Evolutionary conservation across 2,113 vertebrate genomes (phyloP), one percentile per base, ranked within the genome.

Genomic region (Anhinga anhinga): DNA sequence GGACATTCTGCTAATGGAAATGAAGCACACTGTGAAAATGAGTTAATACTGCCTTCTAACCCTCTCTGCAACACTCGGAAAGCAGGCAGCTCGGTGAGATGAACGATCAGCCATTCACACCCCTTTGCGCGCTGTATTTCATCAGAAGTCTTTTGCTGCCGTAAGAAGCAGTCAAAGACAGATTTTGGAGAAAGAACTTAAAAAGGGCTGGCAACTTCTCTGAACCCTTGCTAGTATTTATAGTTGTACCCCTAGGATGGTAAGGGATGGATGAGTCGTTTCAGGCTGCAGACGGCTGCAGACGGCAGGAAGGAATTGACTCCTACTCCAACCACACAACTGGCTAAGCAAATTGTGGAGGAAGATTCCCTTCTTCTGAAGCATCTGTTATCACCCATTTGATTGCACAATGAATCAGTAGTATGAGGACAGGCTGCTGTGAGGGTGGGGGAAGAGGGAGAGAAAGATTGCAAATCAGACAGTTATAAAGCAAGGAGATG

Each of bases 311-410:
- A 93, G 95, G 95, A 97, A 97, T 93, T 94, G 94, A 97, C 96
- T 96, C 96, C 94, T 96, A 94, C 96, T 94, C 97, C 95, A 96
- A 93, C 93, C 94, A 96, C 89, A 97, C 94, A 96, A 96, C 96
- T 97, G 96, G 94, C 93, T 96, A 97, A 94, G 95, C 86, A 85
- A 95, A 96, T 87, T 87, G 94, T 97, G 97, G 95, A 97, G 95
- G 97, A 97, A 97, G 95, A 89, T 94, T 97, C 91, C 79, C 94
- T 96, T 93, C 93, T 97, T 78, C 86, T 96, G 93, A 95, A 95
- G 96, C 95, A 97, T 97, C 96, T 97, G 95, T 89, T 97, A 85
- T 94, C 93, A 95, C 58, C 94, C 91, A 95, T 95, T 89, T 97
- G 91, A 97, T 84, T 95, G 94, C 89, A 96, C 84, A 96, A 87